Evolutionary conservation across 2,113 vertebrate species (phyloP), one percentile per base, ranked within the genome.

Genomic region (Urocynchramus pylzowi): DNA sequence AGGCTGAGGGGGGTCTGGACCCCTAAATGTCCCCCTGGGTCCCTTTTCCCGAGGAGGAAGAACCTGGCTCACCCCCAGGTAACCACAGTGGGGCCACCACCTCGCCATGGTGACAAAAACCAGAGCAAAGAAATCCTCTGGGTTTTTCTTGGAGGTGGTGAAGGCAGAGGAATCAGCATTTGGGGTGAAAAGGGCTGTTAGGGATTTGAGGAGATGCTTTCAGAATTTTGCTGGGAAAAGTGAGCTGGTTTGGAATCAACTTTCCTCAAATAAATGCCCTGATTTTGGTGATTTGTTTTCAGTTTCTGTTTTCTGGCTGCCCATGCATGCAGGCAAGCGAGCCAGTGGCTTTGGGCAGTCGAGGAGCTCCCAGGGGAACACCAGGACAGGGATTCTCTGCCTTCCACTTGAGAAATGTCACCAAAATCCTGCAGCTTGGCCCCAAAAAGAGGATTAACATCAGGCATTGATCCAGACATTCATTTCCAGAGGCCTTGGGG

Each of bases 51-150:
- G 1, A 28, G 50, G 56, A 19, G n/a, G 31, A n/a, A 59, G 57
- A 17, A 16, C n/a, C 42, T 18, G 3, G 21, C 47, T 81, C 61
- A 20, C 1, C 22, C 9, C n/a, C 8, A 2, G 27, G 45, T 39
- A 63, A 13, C 19, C 5, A 0, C 31, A 1, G 8, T 1, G 4
- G 10, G 17, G 20, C 5, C 10, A 22, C 22, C 2, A 3, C 50
- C 69, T 35, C 1, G 0, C 1, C 10, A 21, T 0, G 0, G 24
- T 10, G 41, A 57, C 57, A 82, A 78, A 84, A 85, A 16, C 1
- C 59, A 64, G 35, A 78, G 49, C 26, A 35, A 81, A 50, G 6
- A n/a, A 68, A 47, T 13, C 19, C 42, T 26, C 5, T 13, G 42
- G 4, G 14, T 2, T 20, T 74, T 84, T 26, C 23, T 24, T 24